phyloP scores from a whole-genome alignment of 1,140 invertebrate genomes.

The Zophobas atratus region DNA sequence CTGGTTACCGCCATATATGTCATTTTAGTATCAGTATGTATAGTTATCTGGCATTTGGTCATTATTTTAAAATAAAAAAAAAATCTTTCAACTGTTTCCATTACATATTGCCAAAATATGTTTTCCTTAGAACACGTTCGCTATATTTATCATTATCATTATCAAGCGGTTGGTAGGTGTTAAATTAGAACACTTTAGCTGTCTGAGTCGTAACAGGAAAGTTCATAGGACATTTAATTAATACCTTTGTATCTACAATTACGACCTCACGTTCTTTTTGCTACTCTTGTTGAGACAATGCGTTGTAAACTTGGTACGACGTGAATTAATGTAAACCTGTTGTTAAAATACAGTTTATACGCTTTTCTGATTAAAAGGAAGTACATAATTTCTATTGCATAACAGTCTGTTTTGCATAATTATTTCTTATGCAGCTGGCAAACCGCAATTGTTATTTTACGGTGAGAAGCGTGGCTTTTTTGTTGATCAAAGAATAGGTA shows the following conservation, averaged over 20 bases:
- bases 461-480: too few species aligned
- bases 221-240: constrained; percentile 5
- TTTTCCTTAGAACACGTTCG: too few species aligned
- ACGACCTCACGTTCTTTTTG: background rate
- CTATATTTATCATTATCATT: too few species aligned
- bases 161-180: too few species aligned
- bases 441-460: background rate
- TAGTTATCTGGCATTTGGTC: too few species aligned
- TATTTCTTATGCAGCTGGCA: constrained; percentile 7
- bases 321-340: constrained; percentile 5
- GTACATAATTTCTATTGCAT: constrained; percentile 19
- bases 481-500: too few species aligned
- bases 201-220: background rate
- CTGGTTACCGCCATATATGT: too few species aligned
- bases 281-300: constrained; percentile 9
- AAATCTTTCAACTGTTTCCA: too few species aligned
- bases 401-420: constrained; percentile 13
- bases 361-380: constrained; percentile 29
- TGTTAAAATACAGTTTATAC: constrained; percentile 25
- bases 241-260: constrained; percentile 12
- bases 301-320: constrained; percentile 17
- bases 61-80: too few species aligned
- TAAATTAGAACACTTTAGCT: background rate
- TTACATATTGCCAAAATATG: too few species aligned
- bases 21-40: too few species aligned